Evolutionary conservation across 2,113 vertebrate genomes (phyloP), one percentile per base, ranked within the genome.

Genomic region (Anarhynchus alexandrinus): DNA sequence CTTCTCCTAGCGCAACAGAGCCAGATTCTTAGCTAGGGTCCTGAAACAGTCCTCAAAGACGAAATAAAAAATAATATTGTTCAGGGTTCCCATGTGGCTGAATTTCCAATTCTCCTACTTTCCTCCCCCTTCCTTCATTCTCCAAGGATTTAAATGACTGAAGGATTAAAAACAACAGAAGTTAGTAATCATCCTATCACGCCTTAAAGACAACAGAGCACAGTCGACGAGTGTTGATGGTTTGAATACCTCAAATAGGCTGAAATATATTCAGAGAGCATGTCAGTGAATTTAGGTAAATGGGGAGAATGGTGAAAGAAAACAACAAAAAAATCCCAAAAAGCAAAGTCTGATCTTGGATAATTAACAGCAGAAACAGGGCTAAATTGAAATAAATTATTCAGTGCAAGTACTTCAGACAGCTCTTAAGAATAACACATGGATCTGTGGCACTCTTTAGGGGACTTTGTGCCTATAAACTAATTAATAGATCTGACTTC

Each of bases 401-500:
- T 97, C 93, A 97, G 94, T 86, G 95, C 89, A 97, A 97, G 94
- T 90, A 95, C 87, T 96, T 96, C 74, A 97, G 93, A 95, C 96
- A 96, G 96, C 93, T 96, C 95, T 96, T 96, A 96, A 94, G 91
- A 96, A 88, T 94, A 96, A 95, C 93, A 96, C 95, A 97, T 96
- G 95, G 90, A 97, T 96, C 86, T 5, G 70, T 97, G 93, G 97
- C 94, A 97, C 95, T 95, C 94, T 97, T 93, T 90, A 86, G 86
- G 89, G 94, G 95, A 95, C 93, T 95, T 85, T 73, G 70, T 95
- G 95, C 94, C 84, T 97, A 94, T 96, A 96, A 93, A 90, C 92
- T 97, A 97, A 97, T 97, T 98, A 97, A 91, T 97, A 97, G 94
- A 92, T 97, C 93, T 94, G 82, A 93, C 92, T 97, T 96, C 97